Base-by-base conservation (phyloP, 2,888 invertebrate genomes). In the Caenorhabditis wallacei region DNA sequence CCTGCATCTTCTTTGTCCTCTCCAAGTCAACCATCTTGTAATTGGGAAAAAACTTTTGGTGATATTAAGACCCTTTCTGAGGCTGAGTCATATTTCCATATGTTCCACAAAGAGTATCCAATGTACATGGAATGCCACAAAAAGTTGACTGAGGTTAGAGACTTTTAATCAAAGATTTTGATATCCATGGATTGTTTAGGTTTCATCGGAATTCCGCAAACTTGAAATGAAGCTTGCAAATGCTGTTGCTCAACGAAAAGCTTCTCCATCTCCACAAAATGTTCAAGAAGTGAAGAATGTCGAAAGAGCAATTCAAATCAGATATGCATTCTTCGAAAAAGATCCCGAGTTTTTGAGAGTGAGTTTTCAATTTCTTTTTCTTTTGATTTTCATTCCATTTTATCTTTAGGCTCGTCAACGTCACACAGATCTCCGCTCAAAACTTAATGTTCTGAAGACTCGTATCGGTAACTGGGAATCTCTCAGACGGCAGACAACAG, bases 21-120 rank as follows among this genome's bases (percentile, higher is more conserved):
- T 4, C 88, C 89, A 10, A 81, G 80, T 57, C 84, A 85, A 46
- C 88, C 87, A 16, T 81, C 87, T n/a, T 84, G 85, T n/a, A 88
- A 89, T 64, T 89, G 88, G 88, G 76, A 87, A 26, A 87, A 85
- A 24, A 57, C 63, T n/a, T 75, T 71, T 43, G 80, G 82, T 18
- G 75, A 75, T 66, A 80, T 86, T 69, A 84, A 83, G 30, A 61
- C 80, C 10, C 51, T 74, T 5, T 24, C 61, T 35, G 85, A 87
- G 10, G 87, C 85, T 13, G 85, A 87, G 11, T 59, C 80, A 3
- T 87, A 87, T 63, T 85, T 83, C 61, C 61, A 68, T 11, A 68
- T 84, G 63, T 85, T 87, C 71, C 84, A 89, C 74, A 80, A 71
- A 26, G 89, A 89, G 13, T 89, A 89, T 66, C 88, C 88, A 4